These are phyloP conservation scores for Athalia cordata DNA, from an alignment of 2,888 invertebrate genomes.

Conservation along the genomic window DNA sequence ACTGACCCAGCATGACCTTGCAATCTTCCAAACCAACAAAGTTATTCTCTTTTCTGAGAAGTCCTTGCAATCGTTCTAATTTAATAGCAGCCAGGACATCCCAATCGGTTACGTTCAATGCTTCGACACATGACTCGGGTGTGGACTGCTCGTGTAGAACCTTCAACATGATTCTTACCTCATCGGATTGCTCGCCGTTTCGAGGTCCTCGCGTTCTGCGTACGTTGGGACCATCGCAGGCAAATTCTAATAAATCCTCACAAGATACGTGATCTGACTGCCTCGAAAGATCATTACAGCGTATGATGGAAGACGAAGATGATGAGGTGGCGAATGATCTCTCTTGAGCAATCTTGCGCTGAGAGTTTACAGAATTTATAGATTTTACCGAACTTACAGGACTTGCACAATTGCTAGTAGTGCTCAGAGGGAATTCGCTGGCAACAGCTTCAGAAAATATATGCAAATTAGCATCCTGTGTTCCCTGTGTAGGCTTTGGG, in stretches of 20 bases:
- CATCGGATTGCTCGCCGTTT: constrained; percentile 86
- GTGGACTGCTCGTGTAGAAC: constrained; percentile 78
- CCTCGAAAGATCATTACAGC: constrained; percentile 61
- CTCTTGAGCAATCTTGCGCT: constrained; percentile 45
- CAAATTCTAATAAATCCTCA: constrained; percentile 92
- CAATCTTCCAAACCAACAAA: constrained; percentile 69
- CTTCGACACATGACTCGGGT: constrained; percentile 86
- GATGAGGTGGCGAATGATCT: constrained; percentile 36
- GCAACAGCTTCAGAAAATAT: constrained; percentile 27
- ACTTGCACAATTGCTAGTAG: constrained; percentile 31
- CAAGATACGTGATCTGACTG: constrained; percentile 89
- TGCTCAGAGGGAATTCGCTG: constrained; percentile 44
- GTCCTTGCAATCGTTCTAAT: constrained; percentile 79
- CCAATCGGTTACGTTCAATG: constrained; percentile 90
- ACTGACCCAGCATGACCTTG: constrained; percentile 68
- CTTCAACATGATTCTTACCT: constrained; percentile 93
- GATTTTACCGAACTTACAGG: constrained; percentile 2
- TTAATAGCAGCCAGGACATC: constrained; percentile 93
- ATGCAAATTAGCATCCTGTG: constrained; percentile 4
- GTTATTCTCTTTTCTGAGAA: constrained; percentile 68
- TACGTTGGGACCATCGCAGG: constrained; percentile 84
- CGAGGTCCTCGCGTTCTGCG: constrained; percentile 85
- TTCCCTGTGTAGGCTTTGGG: neutral
- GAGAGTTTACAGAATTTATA: constrained; percentile 16
- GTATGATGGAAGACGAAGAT: constrained; percentile 1